Conservation (phyloP, 1,140 invertebrate species). For the Triops longicaudatus region DNA sequence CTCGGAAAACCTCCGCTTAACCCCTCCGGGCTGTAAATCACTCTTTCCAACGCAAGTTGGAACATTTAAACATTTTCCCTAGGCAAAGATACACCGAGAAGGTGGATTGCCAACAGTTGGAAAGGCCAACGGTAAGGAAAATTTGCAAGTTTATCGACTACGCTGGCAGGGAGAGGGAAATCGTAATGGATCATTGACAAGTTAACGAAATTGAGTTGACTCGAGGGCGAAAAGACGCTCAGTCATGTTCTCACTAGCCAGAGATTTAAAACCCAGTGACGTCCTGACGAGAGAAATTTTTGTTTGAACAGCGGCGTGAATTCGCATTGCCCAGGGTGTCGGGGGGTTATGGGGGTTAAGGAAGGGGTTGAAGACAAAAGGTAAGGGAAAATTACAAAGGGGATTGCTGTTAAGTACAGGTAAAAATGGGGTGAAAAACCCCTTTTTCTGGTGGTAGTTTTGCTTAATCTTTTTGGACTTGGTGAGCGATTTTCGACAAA, state of each 20-base stretch:
- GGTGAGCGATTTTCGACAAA: no score
- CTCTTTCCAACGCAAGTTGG: background rate
- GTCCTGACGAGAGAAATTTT: background rate
- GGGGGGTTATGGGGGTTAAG: background rate
- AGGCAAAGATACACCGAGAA: background rate
- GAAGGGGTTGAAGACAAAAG: background rate
- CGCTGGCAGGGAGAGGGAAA: background rate
- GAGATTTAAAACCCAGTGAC: background rate
- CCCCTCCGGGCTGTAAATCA: background rate
- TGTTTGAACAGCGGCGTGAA: background rate
- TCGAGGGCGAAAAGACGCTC: background rate
- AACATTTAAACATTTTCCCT: background rate
- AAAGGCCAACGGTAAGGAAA: no score
- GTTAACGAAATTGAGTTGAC: background rate
- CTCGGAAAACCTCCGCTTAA: background rate
- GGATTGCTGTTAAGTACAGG: no score
- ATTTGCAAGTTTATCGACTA: background rate
- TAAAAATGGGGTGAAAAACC: no score
- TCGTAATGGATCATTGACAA: conserved; percentile 6
- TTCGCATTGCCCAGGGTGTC: background rate
- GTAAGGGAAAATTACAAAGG: no score
- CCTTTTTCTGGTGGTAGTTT: no score
- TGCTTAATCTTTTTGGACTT: no score
- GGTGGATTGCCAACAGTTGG: no score
- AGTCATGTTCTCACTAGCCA: background rate